A percentile compares a stretch with the other conserved stretches of the same genome.
Conservation (phyloP, 2,113 vertebrate species). For the Podarcis raffonei region DNA sequence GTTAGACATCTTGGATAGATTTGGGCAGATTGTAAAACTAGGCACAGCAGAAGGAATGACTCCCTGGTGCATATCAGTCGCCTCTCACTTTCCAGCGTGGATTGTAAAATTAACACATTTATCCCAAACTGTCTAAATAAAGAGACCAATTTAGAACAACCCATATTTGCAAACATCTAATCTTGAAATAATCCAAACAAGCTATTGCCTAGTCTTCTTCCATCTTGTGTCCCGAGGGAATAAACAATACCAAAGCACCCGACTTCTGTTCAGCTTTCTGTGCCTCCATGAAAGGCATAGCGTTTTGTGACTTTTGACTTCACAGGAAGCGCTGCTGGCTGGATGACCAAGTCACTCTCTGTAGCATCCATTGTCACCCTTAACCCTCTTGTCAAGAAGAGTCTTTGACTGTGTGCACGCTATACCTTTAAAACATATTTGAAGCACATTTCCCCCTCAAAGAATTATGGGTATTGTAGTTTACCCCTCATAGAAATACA, state of each 20-base stretch:
- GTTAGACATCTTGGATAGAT: not conserved
- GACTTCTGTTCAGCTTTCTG: not conserved
- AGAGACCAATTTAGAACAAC: conserved; percentile 48
- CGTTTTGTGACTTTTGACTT: not conserved
- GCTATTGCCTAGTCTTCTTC: conserved; percentile 9
- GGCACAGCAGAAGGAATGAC: conserved; percentile 4
- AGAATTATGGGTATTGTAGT: too few species aligned
- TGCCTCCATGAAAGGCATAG: not conserved
- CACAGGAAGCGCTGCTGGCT: not conserved
- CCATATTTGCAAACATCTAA: conserved; percentile 68
- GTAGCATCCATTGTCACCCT: not conserved
- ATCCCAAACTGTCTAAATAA: conserved; percentile 32
- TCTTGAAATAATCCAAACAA: conserved; percentile 55
- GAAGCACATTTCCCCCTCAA: too few species aligned
- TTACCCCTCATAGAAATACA: too few species aligned
- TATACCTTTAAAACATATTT: too few species aligned
- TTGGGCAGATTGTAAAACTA: fast-evolving
- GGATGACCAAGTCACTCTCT: not conserved
- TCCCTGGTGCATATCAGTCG: conserved; percentile 26
- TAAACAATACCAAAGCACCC: not conserved
- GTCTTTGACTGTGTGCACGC: too few species aligned
- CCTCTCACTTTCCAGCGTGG: conserved; percentile 21
- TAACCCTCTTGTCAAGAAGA: not conserved
- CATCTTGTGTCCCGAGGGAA: not conserved
- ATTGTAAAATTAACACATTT: conserved; percentile 61